phyloP scores from a whole-genome alignment of 2,888 invertebrate genomes.

The Mactromeris polynyma region DNA sequence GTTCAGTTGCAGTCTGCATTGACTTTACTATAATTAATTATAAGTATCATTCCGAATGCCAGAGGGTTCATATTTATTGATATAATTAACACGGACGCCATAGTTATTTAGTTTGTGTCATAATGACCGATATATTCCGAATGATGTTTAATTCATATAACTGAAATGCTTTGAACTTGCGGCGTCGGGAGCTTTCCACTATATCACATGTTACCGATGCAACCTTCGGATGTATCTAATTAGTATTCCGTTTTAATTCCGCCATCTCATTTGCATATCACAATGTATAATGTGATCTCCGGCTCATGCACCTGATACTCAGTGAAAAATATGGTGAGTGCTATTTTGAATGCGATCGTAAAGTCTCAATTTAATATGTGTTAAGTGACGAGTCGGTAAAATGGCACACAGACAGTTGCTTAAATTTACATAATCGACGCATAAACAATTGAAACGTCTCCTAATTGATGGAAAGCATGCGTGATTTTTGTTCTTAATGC shows the following conservation, averaged over 20 bases:
- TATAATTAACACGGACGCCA: constrained; percentile 31
- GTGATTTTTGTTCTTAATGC: constrained; percentile 13
- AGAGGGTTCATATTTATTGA: constrained; percentile 30
- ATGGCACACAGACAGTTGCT: not conserved
- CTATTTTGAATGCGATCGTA: not conserved
- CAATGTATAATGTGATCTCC: not conserved
- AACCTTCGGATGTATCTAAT: not conserved
- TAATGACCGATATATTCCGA: constrained; percentile 25
- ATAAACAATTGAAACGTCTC: not conserved
- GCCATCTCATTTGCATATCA: constrained; percentile 8
- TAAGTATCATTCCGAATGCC: constrained; percentile 37
- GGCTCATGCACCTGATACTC: not conserved
- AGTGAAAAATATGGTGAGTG: not conserved
- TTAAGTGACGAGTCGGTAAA: not conserved
- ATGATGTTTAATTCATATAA: not conserved
- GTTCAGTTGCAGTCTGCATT: not conserved
- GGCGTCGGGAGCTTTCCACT: not conserved
- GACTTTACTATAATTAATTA: not conserved
- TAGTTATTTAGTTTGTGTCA: constrained; percentile 39
- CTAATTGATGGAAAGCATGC: not conserved
- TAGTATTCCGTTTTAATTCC: not conserved
- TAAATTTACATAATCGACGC: constrained; percentile 14
- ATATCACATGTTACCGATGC: not conserved
- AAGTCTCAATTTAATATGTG: not conserved
- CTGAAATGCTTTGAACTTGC: not conserved